Conservation (phyloP, 1,140 invertebrate species). For the Brachionus manjavacas region DNA sequence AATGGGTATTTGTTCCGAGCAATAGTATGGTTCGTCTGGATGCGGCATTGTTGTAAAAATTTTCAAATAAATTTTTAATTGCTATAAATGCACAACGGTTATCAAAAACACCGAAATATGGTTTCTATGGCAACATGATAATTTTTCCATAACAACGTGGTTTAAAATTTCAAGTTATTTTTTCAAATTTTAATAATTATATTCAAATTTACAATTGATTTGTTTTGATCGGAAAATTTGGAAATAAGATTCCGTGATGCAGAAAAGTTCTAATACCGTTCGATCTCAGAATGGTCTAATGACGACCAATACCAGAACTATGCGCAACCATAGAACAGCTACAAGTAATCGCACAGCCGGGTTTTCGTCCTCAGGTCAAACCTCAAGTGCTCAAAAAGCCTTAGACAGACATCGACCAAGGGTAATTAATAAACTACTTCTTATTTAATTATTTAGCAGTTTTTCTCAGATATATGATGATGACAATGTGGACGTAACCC, state of each 20-base stretch:
- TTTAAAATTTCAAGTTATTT: background rate
- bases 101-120: background rate
- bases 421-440: background rate
- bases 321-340: constrained; percentile 9
- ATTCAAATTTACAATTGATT: constrained; percentile 2
- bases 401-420: background rate
- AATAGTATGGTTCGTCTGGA: constrained; percentile 58
- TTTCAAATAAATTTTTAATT: background rate
- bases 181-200: constrained; percentile 5
- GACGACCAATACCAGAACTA: background rate
- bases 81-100: background rate
- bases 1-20: constrained; percentile 63
- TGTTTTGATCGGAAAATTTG: background rate
- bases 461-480: constrained; percentile 13
- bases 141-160: background rate
- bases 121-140: background rate
- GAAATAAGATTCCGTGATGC: background rate
- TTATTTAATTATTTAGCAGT: background rate
- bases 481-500: constrained; percentile 12
- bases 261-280: constrained; percentile 17
- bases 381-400: constrained; percentile 10
- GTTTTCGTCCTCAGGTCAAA: constrained; percentile 32
- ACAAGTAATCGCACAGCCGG: constrained; percentile 27
- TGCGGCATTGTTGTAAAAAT: constrained; percentile 34
- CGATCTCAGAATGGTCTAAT: background rate